Evolutionary conservation across 2,888 invertebrate genomes (phyloP), one percentile per base, ranked within the genome.

Genomic region (Scaeva pyrastri): DNA sequence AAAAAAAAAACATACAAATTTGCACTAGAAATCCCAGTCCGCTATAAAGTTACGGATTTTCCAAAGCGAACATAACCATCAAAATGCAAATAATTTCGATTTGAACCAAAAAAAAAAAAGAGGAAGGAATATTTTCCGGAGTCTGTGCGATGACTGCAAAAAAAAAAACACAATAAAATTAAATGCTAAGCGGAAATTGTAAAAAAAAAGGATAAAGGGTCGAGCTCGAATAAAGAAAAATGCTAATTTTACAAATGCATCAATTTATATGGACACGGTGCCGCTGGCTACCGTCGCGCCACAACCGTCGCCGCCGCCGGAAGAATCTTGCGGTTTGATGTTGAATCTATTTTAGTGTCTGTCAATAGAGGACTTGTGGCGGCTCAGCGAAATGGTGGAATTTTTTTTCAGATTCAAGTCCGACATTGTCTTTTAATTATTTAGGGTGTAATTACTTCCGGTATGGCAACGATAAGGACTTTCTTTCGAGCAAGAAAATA

Each of bases 211-310:
- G 41, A 39, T 21, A 39, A 31, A 26, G 70, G 70, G 19, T 72
- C 43, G 23, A 73, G 19, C 7, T 41, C 52, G 77, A 86, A 74
- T 82, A 82, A 82, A 74, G 82, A 82, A 86, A 86, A 86, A 86
- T 86, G 86, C 74, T 86, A 86, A 86, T 86, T 86, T 86, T 82
- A 73, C 77, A 86, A 86, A 82, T 86, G 82, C 86, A 86, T 86
- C 86, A 82, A 86, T 86, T 82, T 86, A 86, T 86, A 52, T 77
- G 77, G 68, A 64, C 73, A 64, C 74, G 64, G 19, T 26, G 26
- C 68, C 77, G 77, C 2, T 21, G 50, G 11, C 2, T 2, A 5
- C 6, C 48, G 19, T 5, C 14, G 23, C 2, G 43, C 4, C 39
- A 39, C 10, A 10, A 10, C 8, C 31, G 31, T 31, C 31, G 31